Conservation (phyloP, 2,888 invertebrate genomes). For the Andricus curvator region DNA sequence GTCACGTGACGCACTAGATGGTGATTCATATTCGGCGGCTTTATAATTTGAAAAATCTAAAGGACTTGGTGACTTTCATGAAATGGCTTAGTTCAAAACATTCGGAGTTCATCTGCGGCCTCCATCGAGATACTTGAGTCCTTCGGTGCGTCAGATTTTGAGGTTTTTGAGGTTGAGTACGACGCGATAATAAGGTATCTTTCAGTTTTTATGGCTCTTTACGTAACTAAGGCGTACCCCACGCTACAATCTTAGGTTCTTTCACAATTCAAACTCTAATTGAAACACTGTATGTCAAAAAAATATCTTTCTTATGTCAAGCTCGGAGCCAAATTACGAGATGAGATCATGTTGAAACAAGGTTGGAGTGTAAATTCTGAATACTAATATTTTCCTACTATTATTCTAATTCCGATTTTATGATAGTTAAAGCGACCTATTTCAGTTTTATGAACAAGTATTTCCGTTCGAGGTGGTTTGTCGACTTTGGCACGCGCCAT, state of each 20-base stretch:
- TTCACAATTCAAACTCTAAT: neutral
- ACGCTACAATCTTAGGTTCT: neutral
- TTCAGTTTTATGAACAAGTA: slow-evolving; percentile 14
- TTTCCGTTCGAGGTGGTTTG: slow-evolving; percentile 18
- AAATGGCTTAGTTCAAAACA: neutral
- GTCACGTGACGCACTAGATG: no score
- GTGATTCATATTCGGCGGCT: no score
- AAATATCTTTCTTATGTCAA: neutral
- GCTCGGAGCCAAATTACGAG: neutral
- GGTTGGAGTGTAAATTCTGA: neutral
- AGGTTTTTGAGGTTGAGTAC: neutral
- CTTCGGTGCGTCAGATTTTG: neutral
- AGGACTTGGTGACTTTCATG: neutral
- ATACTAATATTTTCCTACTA: neutral
- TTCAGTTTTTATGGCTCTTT: neutral
- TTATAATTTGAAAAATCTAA: no score
- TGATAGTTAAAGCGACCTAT: slow-evolving; percentile 5
- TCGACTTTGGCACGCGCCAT: slow-evolving; percentile 18
- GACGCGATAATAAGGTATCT: neutral
- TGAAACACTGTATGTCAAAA: neutral
- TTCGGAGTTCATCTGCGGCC: neutral
- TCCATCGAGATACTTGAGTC: neutral
- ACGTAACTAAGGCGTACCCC: neutral
- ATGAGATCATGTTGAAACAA: neutral
- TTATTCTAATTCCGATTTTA: slow-evolving; percentile 1